Percentiles rank a stretch among this genome's conserved stretches.
Conservation (phyloP, 2,888 invertebrate species). For the Tipula unca region DNA sequence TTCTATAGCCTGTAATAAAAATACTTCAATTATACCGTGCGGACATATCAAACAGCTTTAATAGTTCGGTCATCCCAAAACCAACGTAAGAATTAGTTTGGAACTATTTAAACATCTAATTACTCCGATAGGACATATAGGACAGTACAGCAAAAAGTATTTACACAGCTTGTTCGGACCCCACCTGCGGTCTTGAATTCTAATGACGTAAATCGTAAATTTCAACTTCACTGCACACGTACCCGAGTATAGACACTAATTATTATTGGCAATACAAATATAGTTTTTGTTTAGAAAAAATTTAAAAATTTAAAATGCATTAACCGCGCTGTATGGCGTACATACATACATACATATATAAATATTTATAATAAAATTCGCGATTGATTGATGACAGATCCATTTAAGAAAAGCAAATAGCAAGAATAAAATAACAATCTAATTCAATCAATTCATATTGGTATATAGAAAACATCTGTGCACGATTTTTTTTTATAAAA, state of each 20-base stretch:
- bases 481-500: background rate
- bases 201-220: background rate
- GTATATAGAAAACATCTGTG: background rate
- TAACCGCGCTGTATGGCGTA: background rate
- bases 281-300: background rate
- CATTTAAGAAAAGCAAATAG: background rate
- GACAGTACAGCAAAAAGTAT: too few species aligned
- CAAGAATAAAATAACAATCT: background rate
- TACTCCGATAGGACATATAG: too few species aligned
- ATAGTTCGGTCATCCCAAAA: too few species aligned
- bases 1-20: too few species aligned
- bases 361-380: background rate
- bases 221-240: background rate
- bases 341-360: background rate
- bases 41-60: too few species aligned
- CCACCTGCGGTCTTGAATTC: too few species aligned
- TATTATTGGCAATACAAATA: background rate
- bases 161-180: too few species aligned
- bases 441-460: slow-evolving; percentile 14
- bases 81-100: too few species aligned
- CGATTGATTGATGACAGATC: background rate
- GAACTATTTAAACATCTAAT: too few species aligned
- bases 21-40: too few species aligned
- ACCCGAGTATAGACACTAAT: background rate
- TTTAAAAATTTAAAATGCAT: background rate